Percentiles rank a stretch among this genome's conserved stretches.
These are phyloP conservation scores for Venustaconcha ellipsiformis DNA, from an alignment of 1,140 invertebrate species.

Conservation along the genomic window DNA sequence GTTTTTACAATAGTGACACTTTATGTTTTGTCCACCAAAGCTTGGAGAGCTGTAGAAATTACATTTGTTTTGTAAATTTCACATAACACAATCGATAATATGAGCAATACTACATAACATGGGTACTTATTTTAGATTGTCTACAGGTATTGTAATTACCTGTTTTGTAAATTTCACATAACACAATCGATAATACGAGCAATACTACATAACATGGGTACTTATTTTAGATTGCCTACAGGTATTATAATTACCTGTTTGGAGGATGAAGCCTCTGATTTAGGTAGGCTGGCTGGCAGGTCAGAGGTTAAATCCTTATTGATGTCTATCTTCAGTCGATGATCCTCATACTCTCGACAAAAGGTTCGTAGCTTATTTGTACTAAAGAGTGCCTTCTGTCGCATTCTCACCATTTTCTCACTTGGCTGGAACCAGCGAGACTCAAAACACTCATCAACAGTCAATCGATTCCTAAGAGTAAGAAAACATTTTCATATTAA, in stretches of 20 bases:
- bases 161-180: no score
- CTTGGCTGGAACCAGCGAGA: slow-evolving; percentile 15
- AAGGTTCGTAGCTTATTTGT: slow-evolving; percentile 19
- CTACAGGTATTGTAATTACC: neutral
- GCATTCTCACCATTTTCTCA: slow-evolving; percentile 21
- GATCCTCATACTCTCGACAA: neutral
- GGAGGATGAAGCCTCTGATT: neutral
- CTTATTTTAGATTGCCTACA: neutral
- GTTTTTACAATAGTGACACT: no score
- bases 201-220: no score
- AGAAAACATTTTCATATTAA: neutral
- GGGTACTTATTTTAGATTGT: neutral
- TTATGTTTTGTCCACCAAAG: no score
- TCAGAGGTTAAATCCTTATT: slow-evolving; percentile 9
- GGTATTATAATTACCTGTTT: neutral
- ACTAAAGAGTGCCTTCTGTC: slow-evolving; percentile 11
- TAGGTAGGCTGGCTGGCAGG: slow-evolving; percentile 16
- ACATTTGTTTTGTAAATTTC: no score
- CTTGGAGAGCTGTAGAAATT: no score
- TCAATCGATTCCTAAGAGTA: slow-evolving; percentile 19
- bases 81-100: no score
- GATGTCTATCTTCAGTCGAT: neutral
- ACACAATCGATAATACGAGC: no score
- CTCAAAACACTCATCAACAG: slow-evolving; percentile 19
- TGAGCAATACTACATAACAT: no score